Percentiles rank a stretch among this genome's conserved stretches.
Conservation (phyloP, 2,113 vertebrate genomes). For the Fregata magnificens region DNA sequence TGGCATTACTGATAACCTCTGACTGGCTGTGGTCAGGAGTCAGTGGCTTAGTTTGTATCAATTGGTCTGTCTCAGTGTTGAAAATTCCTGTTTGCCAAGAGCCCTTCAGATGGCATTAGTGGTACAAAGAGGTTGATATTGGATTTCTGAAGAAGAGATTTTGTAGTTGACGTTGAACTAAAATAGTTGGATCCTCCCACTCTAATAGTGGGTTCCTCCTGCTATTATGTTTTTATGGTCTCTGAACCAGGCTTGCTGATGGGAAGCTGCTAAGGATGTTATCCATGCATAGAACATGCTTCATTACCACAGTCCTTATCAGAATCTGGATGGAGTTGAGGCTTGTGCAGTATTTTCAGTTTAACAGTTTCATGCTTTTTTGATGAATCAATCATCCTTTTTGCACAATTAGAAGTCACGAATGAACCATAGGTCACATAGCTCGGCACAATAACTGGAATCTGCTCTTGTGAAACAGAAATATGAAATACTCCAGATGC, state of each 20-base stretch:
- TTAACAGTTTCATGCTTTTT: background rate
- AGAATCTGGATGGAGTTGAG: background rate
- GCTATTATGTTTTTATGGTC: background rate
- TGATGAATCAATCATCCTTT: background rate
- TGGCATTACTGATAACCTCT: background rate
- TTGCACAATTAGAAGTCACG: background rate
- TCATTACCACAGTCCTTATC: background rate
- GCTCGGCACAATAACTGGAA: background rate
- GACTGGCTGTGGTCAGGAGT: background rate
- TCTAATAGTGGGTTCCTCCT: background rate
- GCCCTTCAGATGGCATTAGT: background rate
- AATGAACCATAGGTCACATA: background rate
- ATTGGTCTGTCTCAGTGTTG: background rate
- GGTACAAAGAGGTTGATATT: too few species aligned
- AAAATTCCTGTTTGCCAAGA: background rate
- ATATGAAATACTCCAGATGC: background rate
- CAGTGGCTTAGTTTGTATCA: background rate
- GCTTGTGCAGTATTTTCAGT: background rate
- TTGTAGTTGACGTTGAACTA: accelerated
- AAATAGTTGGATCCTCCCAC: background rate
- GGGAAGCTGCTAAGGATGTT: background rate
- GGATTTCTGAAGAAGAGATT: background rate
- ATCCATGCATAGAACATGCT: background rate
- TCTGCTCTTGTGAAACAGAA: background rate
- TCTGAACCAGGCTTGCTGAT: background rate